These are phyloP conservation scores for Hemibagrus wyckioides DNA, from an alignment of 2,113 vertebrate species.

Conservation along the genomic window DNA sequence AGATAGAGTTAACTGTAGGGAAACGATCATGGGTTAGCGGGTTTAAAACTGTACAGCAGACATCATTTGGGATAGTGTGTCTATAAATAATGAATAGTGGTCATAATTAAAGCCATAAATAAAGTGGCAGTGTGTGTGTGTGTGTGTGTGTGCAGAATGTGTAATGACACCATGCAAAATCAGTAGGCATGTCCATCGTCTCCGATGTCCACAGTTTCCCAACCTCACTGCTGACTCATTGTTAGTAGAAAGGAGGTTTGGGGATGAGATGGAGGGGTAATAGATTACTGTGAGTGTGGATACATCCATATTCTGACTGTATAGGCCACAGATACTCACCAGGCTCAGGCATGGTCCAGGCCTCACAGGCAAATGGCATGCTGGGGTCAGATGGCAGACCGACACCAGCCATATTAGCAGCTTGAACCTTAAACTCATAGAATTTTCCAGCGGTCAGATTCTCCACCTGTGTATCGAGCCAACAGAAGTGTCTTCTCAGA, in stretches of 20 bases:
- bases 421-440: slow-evolving; percentile 91
- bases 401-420: slow-evolving; percentile 86
- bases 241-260: not conserved
- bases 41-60: no score
- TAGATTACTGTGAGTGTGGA: not conserved
- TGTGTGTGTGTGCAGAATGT: no score
- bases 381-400: slow-evolving; percentile 88
- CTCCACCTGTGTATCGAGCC: slow-evolving; percentile 76
- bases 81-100: no score
- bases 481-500: not conserved
- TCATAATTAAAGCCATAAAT: no score
- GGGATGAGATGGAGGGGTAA: not conserved
- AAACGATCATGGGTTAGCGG: no score
- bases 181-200: no score
- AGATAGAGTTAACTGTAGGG: no score
- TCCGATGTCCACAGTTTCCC: no score
- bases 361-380: slow-evolving; percentile 84
- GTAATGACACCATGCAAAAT: no score
- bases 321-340: slow-evolving; percentile 69
- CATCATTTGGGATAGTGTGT: no score
- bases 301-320: not conserved
- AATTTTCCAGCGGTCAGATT: slow-evolving; percentile 80
- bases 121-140: no score
- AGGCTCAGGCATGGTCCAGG: slow-evolving; percentile 88
- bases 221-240: no score